A percentile compares a stretch with the other conserved stretches of the same genome.
phyloP scores from a whole-genome alignment of 2,888 invertebrate genomes.

The Nasonovia ribisnigri region DNA sequence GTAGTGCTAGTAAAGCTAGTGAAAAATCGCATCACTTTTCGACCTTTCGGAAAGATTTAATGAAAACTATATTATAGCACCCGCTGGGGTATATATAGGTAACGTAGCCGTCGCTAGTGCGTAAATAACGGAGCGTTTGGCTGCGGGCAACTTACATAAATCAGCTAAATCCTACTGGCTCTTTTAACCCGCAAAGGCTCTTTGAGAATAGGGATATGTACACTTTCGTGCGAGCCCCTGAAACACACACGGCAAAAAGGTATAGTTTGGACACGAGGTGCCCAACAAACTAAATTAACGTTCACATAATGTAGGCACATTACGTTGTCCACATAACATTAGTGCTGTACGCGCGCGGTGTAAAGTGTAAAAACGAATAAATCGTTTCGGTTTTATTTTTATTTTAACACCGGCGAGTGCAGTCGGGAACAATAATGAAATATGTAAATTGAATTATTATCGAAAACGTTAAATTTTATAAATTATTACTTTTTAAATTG shows the following conservation, averaged over 20 bases:
- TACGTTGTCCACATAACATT: background rate
- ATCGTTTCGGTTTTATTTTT: background rate
- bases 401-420: background rate
- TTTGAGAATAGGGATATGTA: background rate
- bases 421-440: constrained; percentile 27
- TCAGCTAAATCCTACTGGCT: constrained; percentile 44
- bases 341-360: background rate
- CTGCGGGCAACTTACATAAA: constrained; percentile 38
- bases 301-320: background rate
- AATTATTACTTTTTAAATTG: constrained; percentile 25
- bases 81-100: background rate
- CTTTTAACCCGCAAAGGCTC: constrained; percentile 33
- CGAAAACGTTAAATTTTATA: background rate
- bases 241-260: background rate
- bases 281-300: background rate
- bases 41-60: constrained; percentile 20
- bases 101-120: background rate
- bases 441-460: constrained; percentile 32
- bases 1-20: background rate
- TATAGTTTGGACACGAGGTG: background rate
- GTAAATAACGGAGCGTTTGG: constrained; percentile 47
- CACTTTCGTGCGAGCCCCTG: background rate
- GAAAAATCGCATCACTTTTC: constrained; percentile 57
- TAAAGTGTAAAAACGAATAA: constrained; percentile 22
- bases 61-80: background rate